phyloP scores from a whole-genome alignment of 2,797 vertebrate species.

The Babyrousa celebensis region DNA sequence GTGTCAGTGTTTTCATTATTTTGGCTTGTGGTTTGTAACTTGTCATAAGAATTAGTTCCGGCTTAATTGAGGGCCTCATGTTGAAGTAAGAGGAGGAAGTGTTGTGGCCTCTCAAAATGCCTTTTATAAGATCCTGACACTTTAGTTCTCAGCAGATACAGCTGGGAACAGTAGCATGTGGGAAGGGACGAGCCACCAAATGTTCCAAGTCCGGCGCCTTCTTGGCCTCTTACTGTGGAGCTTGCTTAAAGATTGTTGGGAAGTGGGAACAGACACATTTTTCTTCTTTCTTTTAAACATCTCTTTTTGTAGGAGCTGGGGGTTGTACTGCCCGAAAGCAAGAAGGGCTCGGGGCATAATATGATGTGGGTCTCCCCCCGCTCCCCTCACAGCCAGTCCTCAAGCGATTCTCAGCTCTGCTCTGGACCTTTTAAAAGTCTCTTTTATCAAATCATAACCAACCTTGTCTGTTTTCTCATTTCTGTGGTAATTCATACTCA shows the following conservation, averaged over 20 bases:
- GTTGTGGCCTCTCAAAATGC: slow-evolving; percentile 80
- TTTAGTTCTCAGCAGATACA: slow-evolving; percentile 67
- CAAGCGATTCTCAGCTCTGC: not conserved
- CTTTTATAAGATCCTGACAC: slow-evolving; percentile 62
- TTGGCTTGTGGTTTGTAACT: slow-evolving; percentile 86
- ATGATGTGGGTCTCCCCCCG: not conserved
- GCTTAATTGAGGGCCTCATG: slow-evolving; percentile 78
- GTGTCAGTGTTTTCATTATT: slow-evolving; percentile 81
- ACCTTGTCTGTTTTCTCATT: not conserved
- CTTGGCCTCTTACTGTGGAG: slow-evolving; percentile 21
- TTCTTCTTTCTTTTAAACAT: not conserved
- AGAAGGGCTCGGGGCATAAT: not conserved
- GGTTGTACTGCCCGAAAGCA: not conserved
- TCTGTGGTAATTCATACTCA: not conserved
- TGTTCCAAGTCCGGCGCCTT: not conserved
- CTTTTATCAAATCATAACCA: not conserved
- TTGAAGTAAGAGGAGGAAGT: slow-evolving; percentile 78
- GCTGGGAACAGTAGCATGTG: slow-evolving; percentile 73
- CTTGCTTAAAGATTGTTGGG: slow-evolving; percentile 59
- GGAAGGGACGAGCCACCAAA: slow-evolving; percentile 5
- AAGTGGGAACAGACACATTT: slow-evolving; percentile 8
- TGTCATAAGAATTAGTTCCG: slow-evolving; percentile 88
- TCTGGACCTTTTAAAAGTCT: not conserved
- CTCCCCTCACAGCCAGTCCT: not conserved
- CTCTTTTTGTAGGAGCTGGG: not conserved